These are phyloP conservation scores for Petrocephalus sullivani DNA, from an alignment of 2,797 vertebrate species.

Conservation along the genomic window DNA sequence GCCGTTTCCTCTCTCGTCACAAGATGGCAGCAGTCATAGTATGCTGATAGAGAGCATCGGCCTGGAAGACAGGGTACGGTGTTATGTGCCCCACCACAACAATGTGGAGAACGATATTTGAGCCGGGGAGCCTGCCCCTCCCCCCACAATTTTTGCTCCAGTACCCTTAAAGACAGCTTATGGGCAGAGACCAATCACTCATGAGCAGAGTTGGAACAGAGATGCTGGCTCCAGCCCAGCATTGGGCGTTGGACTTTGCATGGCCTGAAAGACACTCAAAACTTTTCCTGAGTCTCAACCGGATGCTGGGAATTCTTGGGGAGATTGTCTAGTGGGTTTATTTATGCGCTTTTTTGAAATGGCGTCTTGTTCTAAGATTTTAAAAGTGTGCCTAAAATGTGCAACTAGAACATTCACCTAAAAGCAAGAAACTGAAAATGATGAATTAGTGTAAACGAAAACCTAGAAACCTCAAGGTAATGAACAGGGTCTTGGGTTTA, in stretches of 20 bases:
- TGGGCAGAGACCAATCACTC: not conserved
- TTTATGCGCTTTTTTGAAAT: slow-evolving; percentile 24
- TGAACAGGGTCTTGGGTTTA: slow-evolving; percentile 44
- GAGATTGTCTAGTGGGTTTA: slow-evolving; percentile 25
- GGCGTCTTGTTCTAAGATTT: slow-evolving; percentile 24
- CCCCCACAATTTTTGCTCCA: not conserved
- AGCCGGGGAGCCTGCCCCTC: slow-evolving; percentile 27
- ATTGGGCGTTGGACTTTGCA: not conserved
- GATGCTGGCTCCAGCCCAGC: not conserved
- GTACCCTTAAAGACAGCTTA: slow-evolving; percentile 16
- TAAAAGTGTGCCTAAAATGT: slow-evolving; percentile 24
- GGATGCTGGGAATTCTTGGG: not conserved
- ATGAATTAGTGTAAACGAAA: slow-evolving; percentile 33
- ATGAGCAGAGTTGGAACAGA: not conserved
- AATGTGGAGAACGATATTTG: slow-evolving; percentile 65
- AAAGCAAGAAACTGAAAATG: slow-evolving; percentile 29
- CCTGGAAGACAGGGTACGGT: slow-evolving; percentile 49
- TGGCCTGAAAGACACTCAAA: not conserved
- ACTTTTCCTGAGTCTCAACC: not conserved
- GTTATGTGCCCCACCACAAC: slow-evolving; percentile 51
- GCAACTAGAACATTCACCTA: slow-evolving; percentile 28
- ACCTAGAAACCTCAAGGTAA: slow-evolving; percentile 43
- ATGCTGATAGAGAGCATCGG: slow-evolving; percentile 52
- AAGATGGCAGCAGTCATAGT: slow-evolving; percentile 42
- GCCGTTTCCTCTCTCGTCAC: slow-evolving; percentile 36